phyloP scores from a whole-genome alignment of 2,113 vertebrate genomes.

The Hippocampus barbouri region DNA sequence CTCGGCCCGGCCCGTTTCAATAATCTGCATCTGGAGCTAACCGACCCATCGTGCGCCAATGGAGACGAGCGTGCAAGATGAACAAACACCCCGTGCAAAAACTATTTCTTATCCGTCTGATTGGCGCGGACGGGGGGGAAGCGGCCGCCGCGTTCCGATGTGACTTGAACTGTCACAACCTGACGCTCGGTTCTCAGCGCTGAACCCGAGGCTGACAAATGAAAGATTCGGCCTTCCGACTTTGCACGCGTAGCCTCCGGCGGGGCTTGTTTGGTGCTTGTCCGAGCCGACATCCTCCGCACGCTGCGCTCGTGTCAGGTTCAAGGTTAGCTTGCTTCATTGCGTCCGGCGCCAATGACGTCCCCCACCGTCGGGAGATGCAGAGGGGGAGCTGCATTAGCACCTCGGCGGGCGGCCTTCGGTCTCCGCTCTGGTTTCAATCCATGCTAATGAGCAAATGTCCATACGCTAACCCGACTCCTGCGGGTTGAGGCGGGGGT shows the following conservation, averaged over 20 bases:
- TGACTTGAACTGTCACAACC: constrained; percentile 16
- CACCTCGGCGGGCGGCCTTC: constrained; percentile 65
- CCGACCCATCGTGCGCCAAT: constrained; percentile 43
- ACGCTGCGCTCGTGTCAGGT: constrained; percentile 44
- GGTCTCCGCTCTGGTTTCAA: constrained; percentile 46
- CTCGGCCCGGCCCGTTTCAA: constrained; percentile 70
- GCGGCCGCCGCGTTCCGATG: constrained; percentile 2
- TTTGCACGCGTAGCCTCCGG: constrained; percentile 5
- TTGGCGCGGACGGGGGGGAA: constrained; percentile 9
- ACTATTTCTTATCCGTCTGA: constrained; percentile 23
- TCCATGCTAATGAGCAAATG: constrained; percentile 41
- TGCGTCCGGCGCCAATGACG: constrained; percentile 59
- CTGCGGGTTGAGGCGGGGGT: constrained; percentile 28
- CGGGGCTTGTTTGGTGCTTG: too few species aligned
- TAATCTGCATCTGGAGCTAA: constrained; percentile 73
- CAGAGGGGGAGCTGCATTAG: constrained; percentile 67
- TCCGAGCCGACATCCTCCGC: too few species aligned
- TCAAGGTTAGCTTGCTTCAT: constrained; percentile 70
- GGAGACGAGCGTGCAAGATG: constrained; percentile 7
- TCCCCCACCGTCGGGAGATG: constrained; percentile 39
- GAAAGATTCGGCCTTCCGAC: background rate
- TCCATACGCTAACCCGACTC: constrained; percentile 45
- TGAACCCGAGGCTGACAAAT: constrained; percentile 22
- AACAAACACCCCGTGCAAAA: constrained; percentile 17
- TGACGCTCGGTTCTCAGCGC: constrained; percentile 21